Conservation (phyloP, 2,797 vertebrate genomes). For the Rhadinocentrus ornatus region DNA sequence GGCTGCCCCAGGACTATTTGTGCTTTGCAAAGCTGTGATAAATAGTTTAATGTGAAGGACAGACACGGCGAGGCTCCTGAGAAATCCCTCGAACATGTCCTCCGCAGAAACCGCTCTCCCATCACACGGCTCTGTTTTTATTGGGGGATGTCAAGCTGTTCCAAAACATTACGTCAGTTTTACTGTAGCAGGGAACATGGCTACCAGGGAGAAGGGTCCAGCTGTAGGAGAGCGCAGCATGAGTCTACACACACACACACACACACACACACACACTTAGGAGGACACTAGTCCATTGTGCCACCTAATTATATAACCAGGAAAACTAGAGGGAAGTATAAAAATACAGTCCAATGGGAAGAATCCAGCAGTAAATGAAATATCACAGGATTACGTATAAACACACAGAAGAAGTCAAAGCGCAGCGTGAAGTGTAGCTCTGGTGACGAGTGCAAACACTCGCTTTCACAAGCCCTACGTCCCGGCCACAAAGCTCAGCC, state of each 20-base stretch:
- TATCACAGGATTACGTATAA: conserved; percentile 66
- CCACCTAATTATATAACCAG: conserved; percentile 76
- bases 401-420: conserved; percentile 51
- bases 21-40: conserved; percentile 61
- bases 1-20: conserved; percentile 69
- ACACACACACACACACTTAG: conserved; percentile 8
- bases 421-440: conserved; percentile 46
- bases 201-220: conserved; percentile 58
- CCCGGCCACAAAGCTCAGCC: conserved; percentile 21
- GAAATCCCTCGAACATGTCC: conserved; percentile 71
- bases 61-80: conserved; percentile 59
- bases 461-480: conserved; percentile 24
- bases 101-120: conserved; percentile 63
- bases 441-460: conserved; percentile 51
- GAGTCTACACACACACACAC: conserved; percentile 24
- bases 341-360: conserved; percentile 65
- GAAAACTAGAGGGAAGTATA: conserved; percentile 69
- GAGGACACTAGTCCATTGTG: conserved; percentile 78
- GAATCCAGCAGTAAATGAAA: conserved; percentile 72
- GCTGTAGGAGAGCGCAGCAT: conserved; percentile 57
- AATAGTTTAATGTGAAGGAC: conserved; percentile 77
- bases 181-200: conserved; percentile 80
- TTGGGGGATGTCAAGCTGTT: conserved; percentile 62
- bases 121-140: conserved; percentile 66
- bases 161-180: conserved; percentile 82